Percentiles rank a stretch among this genome's conserved stretches.
phyloP scores from a whole-genome alignment of 64 coral and sea anemone species.

The Pachyseris speciosa region DNA sequence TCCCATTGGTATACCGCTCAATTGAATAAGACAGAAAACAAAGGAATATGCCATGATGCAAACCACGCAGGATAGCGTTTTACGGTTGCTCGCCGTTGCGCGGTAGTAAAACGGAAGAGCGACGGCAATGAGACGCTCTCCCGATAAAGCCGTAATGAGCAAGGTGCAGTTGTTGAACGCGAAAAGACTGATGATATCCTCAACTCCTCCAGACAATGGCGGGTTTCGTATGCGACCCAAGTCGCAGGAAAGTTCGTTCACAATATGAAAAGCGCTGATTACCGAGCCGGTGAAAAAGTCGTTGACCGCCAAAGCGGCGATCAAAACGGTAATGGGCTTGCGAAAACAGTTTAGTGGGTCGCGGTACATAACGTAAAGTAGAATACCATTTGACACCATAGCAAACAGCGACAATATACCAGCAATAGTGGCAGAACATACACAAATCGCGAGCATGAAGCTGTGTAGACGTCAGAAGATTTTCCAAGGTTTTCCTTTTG shows the following conservation, averaged over 20 bases:
- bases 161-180: background rate
- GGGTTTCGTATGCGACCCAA: background rate
- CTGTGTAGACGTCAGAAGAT: background rate
- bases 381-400: constrained; percentile 31
- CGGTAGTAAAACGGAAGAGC: constrained; percentile 31
- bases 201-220: background rate
- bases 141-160: background rate
- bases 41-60: constrained; percentile 16
- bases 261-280: background rate
- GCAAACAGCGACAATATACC: constrained; percentile 19
- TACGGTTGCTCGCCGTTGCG: background rate
- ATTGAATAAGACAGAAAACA: constrained; percentile 16
- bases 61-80: background rate
- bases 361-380: constrained; percentile 51
- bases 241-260: constrained; percentile 4
- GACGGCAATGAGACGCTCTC: constrained; percentile 19
- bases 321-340: constrained; percentile 39
- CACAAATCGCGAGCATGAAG: background rate
- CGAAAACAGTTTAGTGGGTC: constrained; percentile 39
- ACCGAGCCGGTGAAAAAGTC: constrained; percentile 41
- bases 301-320: constrained; percentile 27
- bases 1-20: constrained; percentile 11
- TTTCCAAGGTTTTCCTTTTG: background rate
- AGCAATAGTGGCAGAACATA: background rate
- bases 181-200: constrained; percentile 13